Evolutionary conservation across 2,113 vertebrate genomes (phyloP).

Genomic region (Notiomystis cincta): DNA sequence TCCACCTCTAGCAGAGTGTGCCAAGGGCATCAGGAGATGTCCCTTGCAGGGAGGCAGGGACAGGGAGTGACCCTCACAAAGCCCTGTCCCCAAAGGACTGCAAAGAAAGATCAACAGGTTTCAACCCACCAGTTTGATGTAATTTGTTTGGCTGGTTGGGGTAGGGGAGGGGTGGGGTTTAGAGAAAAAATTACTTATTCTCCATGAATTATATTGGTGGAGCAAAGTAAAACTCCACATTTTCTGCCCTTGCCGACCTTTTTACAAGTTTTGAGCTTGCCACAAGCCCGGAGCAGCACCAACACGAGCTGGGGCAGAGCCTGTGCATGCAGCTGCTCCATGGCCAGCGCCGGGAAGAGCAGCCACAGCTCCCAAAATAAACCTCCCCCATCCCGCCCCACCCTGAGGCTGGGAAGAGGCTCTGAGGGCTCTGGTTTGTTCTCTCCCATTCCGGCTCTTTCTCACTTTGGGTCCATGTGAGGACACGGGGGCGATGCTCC

Average conservation of each 20-base stretch:
- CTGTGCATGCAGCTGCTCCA: fast-evolving
- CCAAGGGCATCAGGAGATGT: background rate
- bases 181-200: background rate
- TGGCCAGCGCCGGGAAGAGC: background rate
- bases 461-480: fast-evolving
- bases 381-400: background rate
- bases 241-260: background rate
- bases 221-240: background rate
- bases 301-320: background rate
- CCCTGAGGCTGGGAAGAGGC: background rate
- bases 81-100: background rate
- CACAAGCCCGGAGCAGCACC: background rate
- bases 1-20: background rate
- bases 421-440: background rate
- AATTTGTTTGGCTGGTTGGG: background rate
- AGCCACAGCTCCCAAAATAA: constrained; percentile 13
- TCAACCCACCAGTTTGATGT: background rate
- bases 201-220: background rate
- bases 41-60: background rate
- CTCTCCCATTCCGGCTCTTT: background rate
- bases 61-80: background rate
- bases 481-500: fast-evolving
- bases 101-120: background rate
- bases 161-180: background rate
- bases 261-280: background rate